Conservation (phyloP, 37 sponge, comb jelly and placozoan genomes). For the Halichondria panicea region DNA sequence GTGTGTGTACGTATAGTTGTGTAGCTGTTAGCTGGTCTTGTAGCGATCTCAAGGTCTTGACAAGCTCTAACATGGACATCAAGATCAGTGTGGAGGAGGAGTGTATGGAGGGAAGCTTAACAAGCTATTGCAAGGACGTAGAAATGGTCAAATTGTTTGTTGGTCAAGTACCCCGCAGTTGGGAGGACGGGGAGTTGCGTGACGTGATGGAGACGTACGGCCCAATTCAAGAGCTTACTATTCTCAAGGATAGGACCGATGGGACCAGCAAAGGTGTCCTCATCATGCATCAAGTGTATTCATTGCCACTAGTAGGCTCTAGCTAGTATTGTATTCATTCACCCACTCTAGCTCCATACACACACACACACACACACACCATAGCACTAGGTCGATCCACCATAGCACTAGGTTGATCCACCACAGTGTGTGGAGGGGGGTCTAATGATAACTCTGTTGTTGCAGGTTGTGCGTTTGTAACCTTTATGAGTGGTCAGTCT, state of each 20-base stretch:
- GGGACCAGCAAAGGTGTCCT: slow-evolving; percentile 75
- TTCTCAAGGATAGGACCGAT: slow-evolving; percentile 71
- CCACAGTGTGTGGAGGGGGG: background rate
- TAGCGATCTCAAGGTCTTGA: too few species aligned
- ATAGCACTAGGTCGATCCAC: background rate
- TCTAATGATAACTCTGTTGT: slow-evolving; percentile 3
- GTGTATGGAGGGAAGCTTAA: too few species aligned
- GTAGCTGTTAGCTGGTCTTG: too few species aligned
- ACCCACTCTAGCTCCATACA: too few species aligned
- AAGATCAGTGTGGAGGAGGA: too few species aligned
- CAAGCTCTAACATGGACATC: too few species aligned
- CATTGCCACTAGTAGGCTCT: too few species aligned
- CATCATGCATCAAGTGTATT: background rate
- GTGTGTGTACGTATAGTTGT: too few species aligned
- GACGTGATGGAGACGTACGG: slow-evolving; percentile 79
- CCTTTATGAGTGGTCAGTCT: slow-evolving; percentile 60
- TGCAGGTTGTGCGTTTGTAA: slow-evolving; percentile 92
- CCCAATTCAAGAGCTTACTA: slow-evolving; percentile 68
- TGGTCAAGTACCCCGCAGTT: slow-evolving; percentile 84
- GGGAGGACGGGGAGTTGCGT: slow-evolving; percentile 70
- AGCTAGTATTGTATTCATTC: too few species aligned
- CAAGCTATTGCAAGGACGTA: too few species aligned
- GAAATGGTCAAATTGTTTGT: slow-evolving; percentile 92
- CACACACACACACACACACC: background rate
- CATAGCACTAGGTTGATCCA: background rate